phyloP scores from a whole-genome alignment of 1,140 invertebrate genomes.

The Brevipalpus yothersi region DNA sequence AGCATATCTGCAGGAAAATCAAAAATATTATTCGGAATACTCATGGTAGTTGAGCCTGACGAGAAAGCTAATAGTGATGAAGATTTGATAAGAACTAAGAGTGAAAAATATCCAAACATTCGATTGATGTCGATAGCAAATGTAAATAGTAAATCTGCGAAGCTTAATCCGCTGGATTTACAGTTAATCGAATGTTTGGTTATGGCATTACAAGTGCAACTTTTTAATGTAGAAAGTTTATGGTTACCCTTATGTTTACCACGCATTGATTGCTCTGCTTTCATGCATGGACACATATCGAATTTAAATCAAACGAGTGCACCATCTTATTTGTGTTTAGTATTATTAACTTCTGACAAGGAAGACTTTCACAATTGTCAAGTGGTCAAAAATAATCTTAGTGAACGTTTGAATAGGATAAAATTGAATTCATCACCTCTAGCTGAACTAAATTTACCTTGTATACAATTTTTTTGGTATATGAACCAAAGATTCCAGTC shows the following conservation, averaged over 20 bases:
- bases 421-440: neutral
- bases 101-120: neutral
- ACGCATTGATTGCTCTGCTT: conserved; percentile 6
- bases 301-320: neutral
- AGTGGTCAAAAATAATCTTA: neutral
- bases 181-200: conserved; percentile 8
- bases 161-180: conserved; percentile 7
- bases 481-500: conserved; percentile 1
- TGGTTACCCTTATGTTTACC: conserved; percentile 11
- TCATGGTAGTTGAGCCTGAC: neutral
- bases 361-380: conserved; percentile 11
- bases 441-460: conserved; percentile 2
- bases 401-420: conserved; percentile 3
- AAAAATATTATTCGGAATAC: conserved; percentile 1
- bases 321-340: conserved; percentile 2
- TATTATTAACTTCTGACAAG: conserved; percentile 7
- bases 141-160: conserved; percentile 2
- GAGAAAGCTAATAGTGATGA: neutral
- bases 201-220: conserved; percentile 3
- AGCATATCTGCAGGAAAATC: neutral
- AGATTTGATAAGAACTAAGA: neutral
- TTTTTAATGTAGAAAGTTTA: conserved; percentile 7
- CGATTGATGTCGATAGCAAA: conserved; percentile 7
- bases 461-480: conserved; percentile 9
- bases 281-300: conserved; percentile 9